Conservation (phyloP, 2,113 vertebrate genomes). For the Callospermophilus lateralis region DNA sequence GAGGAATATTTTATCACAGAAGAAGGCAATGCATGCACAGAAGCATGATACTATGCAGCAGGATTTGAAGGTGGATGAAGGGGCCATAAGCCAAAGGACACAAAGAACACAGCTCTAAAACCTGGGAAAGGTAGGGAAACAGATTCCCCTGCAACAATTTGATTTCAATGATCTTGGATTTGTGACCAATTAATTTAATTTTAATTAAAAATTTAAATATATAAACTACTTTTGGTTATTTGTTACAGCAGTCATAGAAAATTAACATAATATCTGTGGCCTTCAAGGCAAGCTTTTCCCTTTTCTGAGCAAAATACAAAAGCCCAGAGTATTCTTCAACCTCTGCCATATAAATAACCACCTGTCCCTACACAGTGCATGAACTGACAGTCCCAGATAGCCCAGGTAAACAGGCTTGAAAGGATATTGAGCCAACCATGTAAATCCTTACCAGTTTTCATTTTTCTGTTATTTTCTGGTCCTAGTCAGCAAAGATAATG, state of each 20-base stretch:
- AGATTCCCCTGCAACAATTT: neutral
- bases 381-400: neutral
- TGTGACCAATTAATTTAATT: neutral
- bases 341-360: neutral
- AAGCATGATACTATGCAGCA: neutral
- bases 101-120: neutral
- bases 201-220: neutral
- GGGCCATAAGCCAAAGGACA: neutral
- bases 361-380: neutral
- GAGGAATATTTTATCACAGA: neutral
- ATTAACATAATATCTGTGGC: neutral
- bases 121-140: no score
- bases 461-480: neutral
- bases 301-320: neutral
- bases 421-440: neutral
- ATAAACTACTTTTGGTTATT: neutral
- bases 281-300: neutral
- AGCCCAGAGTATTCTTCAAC: neutral
- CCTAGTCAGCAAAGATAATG: neutral
- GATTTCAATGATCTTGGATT: neutral
- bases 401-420: neutral
- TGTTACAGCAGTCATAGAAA: neutral
- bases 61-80: neutral
- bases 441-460: neutral
- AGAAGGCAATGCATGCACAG: neutral